Evolutionary conservation across 2,888 invertebrate species (phyloP).

Genomic region (Taenaris catops): DNA sequence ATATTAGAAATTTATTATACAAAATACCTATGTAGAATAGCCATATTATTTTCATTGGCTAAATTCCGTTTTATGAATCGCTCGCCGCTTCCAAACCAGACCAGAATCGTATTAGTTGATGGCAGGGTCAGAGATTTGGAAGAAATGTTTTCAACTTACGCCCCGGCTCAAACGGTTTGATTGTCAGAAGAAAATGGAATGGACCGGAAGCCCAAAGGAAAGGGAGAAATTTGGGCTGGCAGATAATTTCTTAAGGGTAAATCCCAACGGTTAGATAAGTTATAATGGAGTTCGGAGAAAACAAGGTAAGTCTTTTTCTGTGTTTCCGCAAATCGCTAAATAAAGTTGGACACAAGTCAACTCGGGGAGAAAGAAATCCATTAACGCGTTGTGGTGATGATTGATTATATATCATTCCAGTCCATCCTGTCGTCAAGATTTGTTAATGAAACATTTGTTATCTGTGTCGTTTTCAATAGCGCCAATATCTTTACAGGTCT

Average conservation of each 20-base stretch:
- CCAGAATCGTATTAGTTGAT: constrained; percentile 58
- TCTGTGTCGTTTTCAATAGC: no score
- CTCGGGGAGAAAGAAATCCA: constrained; percentile 7
- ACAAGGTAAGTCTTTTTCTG: constrained; percentile 20
- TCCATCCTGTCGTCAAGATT: background rate
- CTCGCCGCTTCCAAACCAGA: constrained; percentile 25
- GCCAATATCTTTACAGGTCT: no score
- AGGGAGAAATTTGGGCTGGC: constrained; percentile 30
- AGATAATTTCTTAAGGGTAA: constrained; percentile 29
- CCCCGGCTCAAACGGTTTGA: constrained; percentile 48
- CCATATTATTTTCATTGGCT: no score
- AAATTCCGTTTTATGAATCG: no score
- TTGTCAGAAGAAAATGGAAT: constrained; percentile 45
- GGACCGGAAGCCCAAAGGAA: constrained; percentile 32
- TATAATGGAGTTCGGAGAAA: constrained; percentile 29
- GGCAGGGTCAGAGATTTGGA: constrained; percentile 56
- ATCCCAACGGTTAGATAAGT: constrained; percentile 26
- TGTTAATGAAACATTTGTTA: no score
- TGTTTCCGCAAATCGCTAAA: constrained; percentile 14
- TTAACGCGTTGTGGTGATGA: constrained; percentile 13
- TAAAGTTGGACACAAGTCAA: constrained; percentile 14
- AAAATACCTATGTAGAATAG: no score
- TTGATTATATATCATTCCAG: constrained; percentile 6
- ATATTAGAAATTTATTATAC: no score
- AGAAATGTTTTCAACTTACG: constrained; percentile 53